These are phyloP conservation scores for Lordiphosa fenestrarum DNA, from an alignment of 2,888 invertebrate species.

Conservation along the genomic window DNA sequence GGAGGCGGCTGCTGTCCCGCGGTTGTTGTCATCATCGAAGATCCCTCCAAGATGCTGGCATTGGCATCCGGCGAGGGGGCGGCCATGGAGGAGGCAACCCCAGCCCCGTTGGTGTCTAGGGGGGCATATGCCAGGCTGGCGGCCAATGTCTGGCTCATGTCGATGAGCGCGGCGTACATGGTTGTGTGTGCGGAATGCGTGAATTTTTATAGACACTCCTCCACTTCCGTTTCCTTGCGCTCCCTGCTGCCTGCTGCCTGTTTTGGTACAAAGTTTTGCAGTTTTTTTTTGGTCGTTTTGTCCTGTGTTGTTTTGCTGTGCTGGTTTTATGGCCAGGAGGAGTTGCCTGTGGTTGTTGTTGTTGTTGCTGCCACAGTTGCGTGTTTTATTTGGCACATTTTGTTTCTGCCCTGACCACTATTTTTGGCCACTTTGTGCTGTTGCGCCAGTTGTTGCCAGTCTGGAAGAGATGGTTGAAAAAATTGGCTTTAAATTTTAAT, in stretches of 20 bases:
- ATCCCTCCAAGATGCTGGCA: constrained; percentile 24
- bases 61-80: constrained; percentile 1
- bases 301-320: constrained; percentile 33
- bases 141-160: constrained; percentile 55
- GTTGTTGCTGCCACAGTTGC: constrained; percentile 42
- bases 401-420: constrained; percentile 51
- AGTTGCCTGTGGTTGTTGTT: constrained; percentile 4
- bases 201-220: constrained; percentile 21
- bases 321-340: constrained; percentile 7
- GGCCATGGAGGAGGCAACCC: constrained; percentile 1
- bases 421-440: constrained; percentile 21
- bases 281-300: constrained; percentile 6
- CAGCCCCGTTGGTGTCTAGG: constrained; percentile 24
- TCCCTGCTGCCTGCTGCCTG: constrained; percentile 1
- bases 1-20: constrained; percentile 3
- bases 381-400: constrained; percentile 66
- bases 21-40: constrained; percentile 5
- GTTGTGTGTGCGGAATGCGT: constrained; percentile 9
- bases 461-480: constrained; percentile 33
- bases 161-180: constrained; percentile 55
- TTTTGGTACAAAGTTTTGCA: constrained; percentile 7
- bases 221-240: constrained; percentile 22
- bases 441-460: constrained; percentile 45
- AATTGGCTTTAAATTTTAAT: constrained; percentile 25
- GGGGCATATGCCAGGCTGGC: constrained; percentile 56